Conservation (phyloP, 2,113 vertebrate genomes). For the Jacana jacana region DNA sequence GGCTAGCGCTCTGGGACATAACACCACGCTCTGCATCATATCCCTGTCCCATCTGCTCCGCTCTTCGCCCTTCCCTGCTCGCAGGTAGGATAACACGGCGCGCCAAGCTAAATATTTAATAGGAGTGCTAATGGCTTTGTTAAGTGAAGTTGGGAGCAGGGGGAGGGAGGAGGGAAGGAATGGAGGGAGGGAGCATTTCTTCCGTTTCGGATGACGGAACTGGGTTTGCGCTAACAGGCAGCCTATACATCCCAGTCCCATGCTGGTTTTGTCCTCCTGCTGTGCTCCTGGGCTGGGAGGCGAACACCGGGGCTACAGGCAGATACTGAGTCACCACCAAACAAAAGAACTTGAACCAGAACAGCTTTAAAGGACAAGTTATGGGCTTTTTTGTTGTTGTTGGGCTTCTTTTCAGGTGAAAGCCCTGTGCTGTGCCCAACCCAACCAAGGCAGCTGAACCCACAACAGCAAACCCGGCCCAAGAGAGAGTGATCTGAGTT, state of each 20-base stretch:
- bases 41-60: conserved; percentile 19
- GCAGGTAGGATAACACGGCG: background rate
- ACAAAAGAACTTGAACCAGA: background rate
- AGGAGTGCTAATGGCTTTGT: conserved; percentile 21
- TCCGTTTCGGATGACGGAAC: background rate
- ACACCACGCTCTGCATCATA: conserved; percentile 30
- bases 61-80: background rate
- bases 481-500: accelerated
- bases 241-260: background rate
- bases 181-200: background rate
- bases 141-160: background rate
- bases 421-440: background rate
- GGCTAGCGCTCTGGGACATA: background rate
- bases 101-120: conserved; percentile 50
- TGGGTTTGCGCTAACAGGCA: background rate
- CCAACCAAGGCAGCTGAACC: background rate
- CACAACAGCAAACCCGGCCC: background rate
- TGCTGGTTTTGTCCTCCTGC: background rate
- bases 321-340: background rate
- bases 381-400: too few species aligned
- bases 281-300: background rate
- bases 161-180: too few species aligned
- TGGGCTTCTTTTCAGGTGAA: background rate
- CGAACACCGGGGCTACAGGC: background rate
- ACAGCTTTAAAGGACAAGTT: background rate